Evolutionary conservation across 2,797 vertebrate genomes (phyloP).

Genomic region (Mallotus villosus): DNA sequence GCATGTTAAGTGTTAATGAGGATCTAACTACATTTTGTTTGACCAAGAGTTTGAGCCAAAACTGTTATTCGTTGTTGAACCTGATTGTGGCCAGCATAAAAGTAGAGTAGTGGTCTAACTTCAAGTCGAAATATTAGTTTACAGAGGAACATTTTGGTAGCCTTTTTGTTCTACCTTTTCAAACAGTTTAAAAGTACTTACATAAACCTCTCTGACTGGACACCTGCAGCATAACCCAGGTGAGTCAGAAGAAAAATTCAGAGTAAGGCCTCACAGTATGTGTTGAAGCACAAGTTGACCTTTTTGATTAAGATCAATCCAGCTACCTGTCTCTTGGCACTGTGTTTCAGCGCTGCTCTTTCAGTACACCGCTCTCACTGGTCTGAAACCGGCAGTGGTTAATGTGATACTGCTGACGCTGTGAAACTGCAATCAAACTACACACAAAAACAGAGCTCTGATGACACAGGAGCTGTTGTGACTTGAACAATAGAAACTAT

Average conservation of each 20-base stretch:
- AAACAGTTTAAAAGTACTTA: conserved; percentile 31
- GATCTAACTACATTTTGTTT: not conserved
- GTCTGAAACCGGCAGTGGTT: conserved; percentile 58
- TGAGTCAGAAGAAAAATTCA: conserved; percentile 18
- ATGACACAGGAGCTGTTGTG: conserved; percentile 61
- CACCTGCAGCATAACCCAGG: conserved; percentile 15
- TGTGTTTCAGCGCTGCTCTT: conserved; percentile 45
- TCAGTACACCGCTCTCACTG: conserved; percentile 42
- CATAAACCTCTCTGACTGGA: conserved; percentile 29
- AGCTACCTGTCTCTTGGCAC: conserved; percentile 26
- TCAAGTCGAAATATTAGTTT: no score
- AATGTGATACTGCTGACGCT: conserved; percentile 70
- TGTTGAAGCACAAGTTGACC: conserved; percentile 20
- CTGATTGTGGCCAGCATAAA: not conserved
- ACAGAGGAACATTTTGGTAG: not conserved
- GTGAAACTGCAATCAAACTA: conserved; percentile 65
- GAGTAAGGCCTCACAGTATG: conserved; percentile 20
- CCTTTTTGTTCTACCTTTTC: not conserved
- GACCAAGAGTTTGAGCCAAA: conserved; percentile 8
- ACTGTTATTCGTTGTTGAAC: conserved; percentile 16
- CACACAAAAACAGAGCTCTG: conserved; percentile 58
- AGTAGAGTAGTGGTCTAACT: not conserved
- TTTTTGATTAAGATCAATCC: conserved; percentile 37
- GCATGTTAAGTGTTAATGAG: not conserved
- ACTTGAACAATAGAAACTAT: conserved; percentile 41